Evolutionary conservation across 2,113 vertebrate species (phyloP).

Genomic region (Gymnorhina tibicen): DNA sequence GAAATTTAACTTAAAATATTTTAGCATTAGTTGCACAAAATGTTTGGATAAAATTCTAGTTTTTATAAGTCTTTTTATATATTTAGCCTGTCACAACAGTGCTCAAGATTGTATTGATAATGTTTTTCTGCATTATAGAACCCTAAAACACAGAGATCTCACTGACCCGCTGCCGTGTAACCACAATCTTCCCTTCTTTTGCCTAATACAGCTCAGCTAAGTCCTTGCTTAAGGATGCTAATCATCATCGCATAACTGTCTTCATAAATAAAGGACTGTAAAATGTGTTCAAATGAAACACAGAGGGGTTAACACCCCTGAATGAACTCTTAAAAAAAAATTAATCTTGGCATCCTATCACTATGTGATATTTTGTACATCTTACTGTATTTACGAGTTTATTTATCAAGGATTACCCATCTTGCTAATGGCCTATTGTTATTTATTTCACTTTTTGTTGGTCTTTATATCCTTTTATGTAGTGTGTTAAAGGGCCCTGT

Average conservation of each 20-base stretch:
- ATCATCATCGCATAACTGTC: conserved; percentile 74
- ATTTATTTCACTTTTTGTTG: conserved; percentile 90
- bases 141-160: conserved; percentile 77
- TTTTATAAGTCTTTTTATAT: conserved; percentile 98
- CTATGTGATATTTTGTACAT: conserved; percentile 97
- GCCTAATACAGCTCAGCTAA: conserved; percentile 79
- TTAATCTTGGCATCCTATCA: conserved; percentile 91
- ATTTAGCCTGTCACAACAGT: conserved; percentile 88
- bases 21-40: conserved; percentile 88
- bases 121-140: conserved; percentile 79
- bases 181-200: conserved; percentile 77
- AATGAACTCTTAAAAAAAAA: conserved; percentile 78
- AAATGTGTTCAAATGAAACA: conserved; percentile 76
- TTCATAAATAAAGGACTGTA: conserved; percentile 80
- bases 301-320: conserved; percentile 67
- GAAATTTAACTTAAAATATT: conserved; percentile 84
- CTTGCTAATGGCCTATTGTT: conserved; percentile 86
- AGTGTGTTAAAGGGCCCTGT: conserved; percentile 79
- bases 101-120: conserved; percentile 80
- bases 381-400: conserved; percentile 92
- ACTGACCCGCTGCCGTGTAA: conserved; percentile 74
- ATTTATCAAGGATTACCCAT: conserved; percentile 88
- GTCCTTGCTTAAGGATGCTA: conserved; percentile 78
- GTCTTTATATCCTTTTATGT: conserved; percentile 85
- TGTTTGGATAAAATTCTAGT: conserved; percentile 94